phyloP scores from a whole-genome alignment of 1,140 invertebrate genomes.

The Dufourea novaeangliae region DNA sequence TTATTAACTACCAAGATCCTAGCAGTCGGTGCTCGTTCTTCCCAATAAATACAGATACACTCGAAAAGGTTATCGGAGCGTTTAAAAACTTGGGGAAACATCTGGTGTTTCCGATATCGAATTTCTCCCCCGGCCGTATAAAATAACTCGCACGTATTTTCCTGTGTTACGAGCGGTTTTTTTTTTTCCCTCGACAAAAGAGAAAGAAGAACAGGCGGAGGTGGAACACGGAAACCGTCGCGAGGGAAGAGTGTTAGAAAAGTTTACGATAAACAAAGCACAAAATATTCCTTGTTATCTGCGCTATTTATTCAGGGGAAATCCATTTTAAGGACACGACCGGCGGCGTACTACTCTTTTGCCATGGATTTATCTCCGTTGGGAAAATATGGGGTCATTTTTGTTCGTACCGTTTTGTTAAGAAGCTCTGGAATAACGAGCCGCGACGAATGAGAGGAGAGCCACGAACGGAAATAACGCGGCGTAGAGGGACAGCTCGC shows the following conservation, averaged over 20 bases:
- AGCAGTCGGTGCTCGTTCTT: background rate
- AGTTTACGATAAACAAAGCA: background rate
- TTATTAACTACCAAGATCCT: too few species aligned
- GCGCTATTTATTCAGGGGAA: slow-evolving; percentile 21
- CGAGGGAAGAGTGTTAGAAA: background rate
- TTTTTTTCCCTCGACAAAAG: too few species aligned
- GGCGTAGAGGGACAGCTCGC: background rate
- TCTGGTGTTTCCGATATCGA: slow-evolving; percentile 1
- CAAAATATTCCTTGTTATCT: slow-evolving; percentile 35
- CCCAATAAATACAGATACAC: background rate
- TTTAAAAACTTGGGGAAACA: background rate
- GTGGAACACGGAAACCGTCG: background rate
- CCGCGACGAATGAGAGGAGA: background rate
- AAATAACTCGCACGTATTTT: background rate
- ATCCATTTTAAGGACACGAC: slow-evolving; percentile 21
- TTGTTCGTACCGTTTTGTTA: slow-evolving; percentile 19
- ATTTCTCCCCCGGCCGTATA: background rate
- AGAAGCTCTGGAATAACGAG: slow-evolving; percentile 3
- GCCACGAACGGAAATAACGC: background rate
- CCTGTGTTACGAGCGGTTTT: background rate
- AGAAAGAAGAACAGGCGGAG: background rate
- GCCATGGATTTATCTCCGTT: slow-evolving; percentile 5
- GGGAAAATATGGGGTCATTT: slow-evolving; percentile 18
- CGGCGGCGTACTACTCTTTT: background rate
- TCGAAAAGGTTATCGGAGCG: background rate